phyloP scores from a whole-genome alignment of 2,797 vertebrate genomes.

The Leptoclinus maculatus region DNA sequence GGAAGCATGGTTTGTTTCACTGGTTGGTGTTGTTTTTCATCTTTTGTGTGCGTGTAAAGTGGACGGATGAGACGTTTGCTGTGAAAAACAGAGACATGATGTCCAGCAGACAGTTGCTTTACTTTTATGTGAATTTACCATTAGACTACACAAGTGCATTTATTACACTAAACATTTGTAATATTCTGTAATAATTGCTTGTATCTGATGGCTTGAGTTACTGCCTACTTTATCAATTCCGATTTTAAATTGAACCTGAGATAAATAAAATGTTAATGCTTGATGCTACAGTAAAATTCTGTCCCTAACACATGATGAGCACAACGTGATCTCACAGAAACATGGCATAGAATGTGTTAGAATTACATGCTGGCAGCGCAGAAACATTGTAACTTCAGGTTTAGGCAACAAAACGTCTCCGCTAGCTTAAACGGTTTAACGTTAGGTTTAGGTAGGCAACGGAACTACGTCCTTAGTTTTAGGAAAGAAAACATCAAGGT shows the following conservation, averaged over 20 bases:
- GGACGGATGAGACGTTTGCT: neutral
- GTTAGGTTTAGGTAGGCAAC: neutral
- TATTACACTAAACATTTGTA: neutral
- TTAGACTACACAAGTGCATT: neutral
- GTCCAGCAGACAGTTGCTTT: neutral
- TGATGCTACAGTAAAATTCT: too few relatives aligned
- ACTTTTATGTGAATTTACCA: neutral
- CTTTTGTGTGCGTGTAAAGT: constrained; percentile 10
- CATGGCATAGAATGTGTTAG: neutral
- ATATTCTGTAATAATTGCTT: neutral
- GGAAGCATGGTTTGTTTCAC: constrained; percentile 11
- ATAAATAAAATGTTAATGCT: too few relatives aligned
- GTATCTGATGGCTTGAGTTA: too few relatives aligned
- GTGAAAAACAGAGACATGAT: neutral
- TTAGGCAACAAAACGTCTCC: neutral
- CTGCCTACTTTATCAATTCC: too few relatives aligned
- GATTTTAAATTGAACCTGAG: too few relatives aligned
- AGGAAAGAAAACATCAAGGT: neutral
- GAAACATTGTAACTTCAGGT: neutral
- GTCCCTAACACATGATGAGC: too few relatives aligned
- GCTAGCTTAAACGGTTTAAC: neutral
- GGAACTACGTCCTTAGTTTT: neutral
- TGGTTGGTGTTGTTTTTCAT: constrained; percentile 10
- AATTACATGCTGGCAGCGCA: accelerated
- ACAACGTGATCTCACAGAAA: too few relatives aligned